phyloP scores from a whole-genome alignment of 1,140 invertebrate genomes.

The Parasteatoda tepidariorum region DNA sequence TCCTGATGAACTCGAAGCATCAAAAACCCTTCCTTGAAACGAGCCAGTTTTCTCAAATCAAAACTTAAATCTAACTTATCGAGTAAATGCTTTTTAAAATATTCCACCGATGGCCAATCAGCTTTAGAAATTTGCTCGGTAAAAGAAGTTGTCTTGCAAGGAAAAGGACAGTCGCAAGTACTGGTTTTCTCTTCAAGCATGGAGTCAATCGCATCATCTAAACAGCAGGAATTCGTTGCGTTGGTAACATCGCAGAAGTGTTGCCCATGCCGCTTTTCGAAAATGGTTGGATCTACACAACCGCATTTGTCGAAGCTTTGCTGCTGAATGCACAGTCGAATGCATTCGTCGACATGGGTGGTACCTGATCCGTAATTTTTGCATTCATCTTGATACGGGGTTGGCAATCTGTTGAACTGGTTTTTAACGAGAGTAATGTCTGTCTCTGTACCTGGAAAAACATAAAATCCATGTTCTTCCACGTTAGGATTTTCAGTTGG shows the following conservation, averaged over 20 bases:
- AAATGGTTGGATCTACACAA: not conserved
- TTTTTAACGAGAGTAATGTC: not conserved
- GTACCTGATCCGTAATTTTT: not conserved
- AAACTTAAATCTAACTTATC: too few relatives aligned
- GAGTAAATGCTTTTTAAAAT: not conserved
- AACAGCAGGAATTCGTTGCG: not conserved
- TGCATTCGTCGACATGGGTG: not conserved
- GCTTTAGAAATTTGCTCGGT: not conserved
- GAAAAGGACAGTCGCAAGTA: not conserved
- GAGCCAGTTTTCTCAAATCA: too few relatives aligned
- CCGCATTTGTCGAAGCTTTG: not conserved
- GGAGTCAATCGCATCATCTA: not conserved
- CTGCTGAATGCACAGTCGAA: not conserved
- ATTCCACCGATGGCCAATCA: not conserved
- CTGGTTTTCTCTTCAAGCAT: not conserved
- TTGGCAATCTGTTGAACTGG: not conserved
- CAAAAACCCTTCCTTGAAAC: too few relatives aligned
- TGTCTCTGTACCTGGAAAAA: not conserved
- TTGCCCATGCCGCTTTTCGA: not conserved
- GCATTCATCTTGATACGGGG: not conserved
- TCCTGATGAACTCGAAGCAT: too few relatives aligned
- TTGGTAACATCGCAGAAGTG: not conserved
- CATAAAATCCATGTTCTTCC: not conserved
- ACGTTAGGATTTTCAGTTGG: not conserved
- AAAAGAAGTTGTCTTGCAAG: not conserved